phyloP scores from a whole-genome alignment of 1,140 invertebrate genomes.

The Drosophila burlai region DNA sequence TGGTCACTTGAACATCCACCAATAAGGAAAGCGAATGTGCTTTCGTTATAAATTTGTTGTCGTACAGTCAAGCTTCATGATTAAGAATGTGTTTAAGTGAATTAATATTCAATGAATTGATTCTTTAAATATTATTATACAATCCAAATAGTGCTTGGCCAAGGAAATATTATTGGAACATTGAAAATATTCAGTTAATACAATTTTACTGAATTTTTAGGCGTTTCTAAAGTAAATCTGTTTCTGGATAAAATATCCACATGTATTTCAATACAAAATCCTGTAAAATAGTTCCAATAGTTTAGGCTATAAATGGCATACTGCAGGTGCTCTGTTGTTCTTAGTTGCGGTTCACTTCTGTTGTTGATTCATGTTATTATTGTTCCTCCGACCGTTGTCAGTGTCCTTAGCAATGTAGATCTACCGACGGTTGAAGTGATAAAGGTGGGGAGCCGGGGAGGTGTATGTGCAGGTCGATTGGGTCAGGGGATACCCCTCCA shows the following conservation, averaged over 20 bases:
- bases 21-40: constrained; percentile 27
- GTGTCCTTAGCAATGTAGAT: constrained; percentile 68
- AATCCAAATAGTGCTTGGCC: neutral
- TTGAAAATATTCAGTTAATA: too few species aligned
- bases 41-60: constrained; percentile 22
- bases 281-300: neutral
- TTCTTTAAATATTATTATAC: neutral
- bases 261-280: neutral
- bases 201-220: too few species aligned
- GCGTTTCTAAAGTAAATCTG: neutral
- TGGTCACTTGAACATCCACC: constrained; percentile 48
- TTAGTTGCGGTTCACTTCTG: constrained; percentile 13
- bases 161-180: too few species aligned
- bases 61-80: constrained; percentile 10
- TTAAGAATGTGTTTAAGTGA: neutral
- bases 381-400: constrained; percentile 40
- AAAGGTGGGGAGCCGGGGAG: constrained; percentile 31
- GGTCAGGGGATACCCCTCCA: constrained; percentile 13
- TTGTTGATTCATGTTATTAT: constrained; percentile 46
- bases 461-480: neutral
- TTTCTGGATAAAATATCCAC: neutral
- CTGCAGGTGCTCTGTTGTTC: neutral
- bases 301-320: neutral
- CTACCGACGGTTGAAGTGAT: constrained; percentile 36
- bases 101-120: neutral